phyloP scores from a whole-genome alignment of 2,888 invertebrate genomes.

The Ligdia adustata region DNA sequence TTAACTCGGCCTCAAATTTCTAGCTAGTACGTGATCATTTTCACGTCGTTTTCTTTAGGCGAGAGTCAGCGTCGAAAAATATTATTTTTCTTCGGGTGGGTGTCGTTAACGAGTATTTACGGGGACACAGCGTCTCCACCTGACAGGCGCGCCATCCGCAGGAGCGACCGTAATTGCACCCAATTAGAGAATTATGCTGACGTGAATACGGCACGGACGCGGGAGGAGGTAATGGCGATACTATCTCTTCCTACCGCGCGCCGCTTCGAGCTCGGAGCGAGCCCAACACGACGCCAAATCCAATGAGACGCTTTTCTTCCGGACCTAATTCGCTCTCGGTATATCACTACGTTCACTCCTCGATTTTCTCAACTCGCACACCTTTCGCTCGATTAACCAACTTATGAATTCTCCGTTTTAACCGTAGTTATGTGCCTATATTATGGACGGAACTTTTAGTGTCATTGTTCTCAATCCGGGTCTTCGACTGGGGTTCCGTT shows the following conservation, averaged over 20 bases:
- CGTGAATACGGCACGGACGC: conserved; percentile 79
- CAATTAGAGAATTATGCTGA: conserved; percentile 84
- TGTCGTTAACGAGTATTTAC: conserved; percentile 82
- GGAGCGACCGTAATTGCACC: conserved; percentile 79
- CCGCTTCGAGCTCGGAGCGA: conserved; percentile 22
- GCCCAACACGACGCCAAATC: conserved; percentile 44
- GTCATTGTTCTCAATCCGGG: conserved; percentile 53
- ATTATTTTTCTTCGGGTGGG: conserved; percentile 76
- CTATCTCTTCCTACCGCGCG: conserved; percentile 62
- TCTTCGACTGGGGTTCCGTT: conserved; percentile 42
- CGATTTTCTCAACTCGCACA: conserved; percentile 74
- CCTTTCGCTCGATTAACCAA: conserved; percentile 77
- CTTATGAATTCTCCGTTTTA: conserved; percentile 68
- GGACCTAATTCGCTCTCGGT: conserved; percentile 70
- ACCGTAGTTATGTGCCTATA: conserved; percentile 47
- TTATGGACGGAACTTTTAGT: conserved; percentile 57
- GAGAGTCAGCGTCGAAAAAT: conserved; percentile 72
- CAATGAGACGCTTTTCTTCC: conserved; percentile 67
- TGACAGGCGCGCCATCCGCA: conserved; percentile 73
- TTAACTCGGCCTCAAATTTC: conserved; percentile 70
- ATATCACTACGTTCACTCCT: conserved; percentile 62
- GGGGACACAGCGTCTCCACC: conserved; percentile 76
- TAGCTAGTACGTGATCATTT: conserved; percentile 71
- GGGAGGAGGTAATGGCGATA: conserved; percentile 78
- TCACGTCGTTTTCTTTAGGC: conserved; percentile 65